Percentiles rank a stretch among this genome's conserved stretches.
Evolutionary conservation across 2,797 vertebrate species (phyloP).

Genomic region (Pangasius larnaudii): DNA sequence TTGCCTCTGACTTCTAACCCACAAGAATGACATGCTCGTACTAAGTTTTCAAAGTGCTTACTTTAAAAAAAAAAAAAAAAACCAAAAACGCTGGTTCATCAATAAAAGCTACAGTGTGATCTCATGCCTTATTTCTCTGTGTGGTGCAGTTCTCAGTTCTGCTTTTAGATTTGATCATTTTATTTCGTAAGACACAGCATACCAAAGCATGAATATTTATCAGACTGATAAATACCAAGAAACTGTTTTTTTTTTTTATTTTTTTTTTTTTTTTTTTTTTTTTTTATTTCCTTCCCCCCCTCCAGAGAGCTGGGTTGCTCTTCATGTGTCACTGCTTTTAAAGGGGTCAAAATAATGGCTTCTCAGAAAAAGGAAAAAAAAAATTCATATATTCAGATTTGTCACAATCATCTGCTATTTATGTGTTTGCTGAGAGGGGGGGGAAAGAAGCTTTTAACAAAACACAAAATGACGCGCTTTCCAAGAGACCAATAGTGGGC

Average conservation of each 20-base stretch:
- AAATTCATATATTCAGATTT: neutral
- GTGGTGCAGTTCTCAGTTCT: neutral
- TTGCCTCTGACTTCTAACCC: neutral
- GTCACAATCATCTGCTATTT: neutral
- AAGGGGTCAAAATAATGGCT: neutral
- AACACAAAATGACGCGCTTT: neutral
- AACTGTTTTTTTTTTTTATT: neutral
- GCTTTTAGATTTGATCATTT: neutral
- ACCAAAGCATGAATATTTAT: neutral
- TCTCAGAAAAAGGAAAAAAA: too few species aligned
- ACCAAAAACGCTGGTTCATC: neutral
- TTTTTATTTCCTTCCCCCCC: neutral
- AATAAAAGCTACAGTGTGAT: neutral
- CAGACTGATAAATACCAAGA: neutral
- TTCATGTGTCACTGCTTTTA: constrained; percentile 1
- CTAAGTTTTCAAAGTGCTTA: neutral
- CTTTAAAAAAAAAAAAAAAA: neutral
- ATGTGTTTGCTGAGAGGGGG: neutral
- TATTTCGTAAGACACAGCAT: neutral
- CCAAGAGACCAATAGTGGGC: neutral
- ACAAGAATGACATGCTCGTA: neutral
- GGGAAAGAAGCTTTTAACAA: neutral
- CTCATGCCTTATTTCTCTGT: neutral
- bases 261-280: neutral
- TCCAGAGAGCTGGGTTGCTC: neutral